Base-by-base conservation (phyloP, 2,113 vertebrate genomes). In the Lonchura striata region DNA sequence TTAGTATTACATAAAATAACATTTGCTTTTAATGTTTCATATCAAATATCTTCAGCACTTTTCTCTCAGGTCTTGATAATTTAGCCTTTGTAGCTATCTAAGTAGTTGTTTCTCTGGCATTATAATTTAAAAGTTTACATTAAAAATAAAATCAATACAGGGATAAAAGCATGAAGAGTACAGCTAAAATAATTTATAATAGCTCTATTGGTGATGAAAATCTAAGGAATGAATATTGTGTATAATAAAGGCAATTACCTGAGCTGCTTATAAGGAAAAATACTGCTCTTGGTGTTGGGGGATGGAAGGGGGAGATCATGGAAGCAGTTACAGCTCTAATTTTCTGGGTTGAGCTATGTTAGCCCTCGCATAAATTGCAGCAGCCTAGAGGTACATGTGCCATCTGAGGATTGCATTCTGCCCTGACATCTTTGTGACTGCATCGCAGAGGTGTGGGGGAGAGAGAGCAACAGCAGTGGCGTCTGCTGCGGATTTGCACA, bases 71-170 rank as follows among this genome's bases (percentile, higher is more conserved):
- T 96, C 39, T 81, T n/a, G 44, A 54, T 93, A 81, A 83, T 90
- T 95, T 93, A 78, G 79, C 37, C 64, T 83, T 64, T 68, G 86
- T 86, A 70, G 47, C 68, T 70, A 31, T 71, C 14, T 76, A 94
- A 79, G 76, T 93, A 83, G 76, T 92, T 95, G 88, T 96, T 96
- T 94, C 80, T 86, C 56, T 84, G 85, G 54, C 64, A 72, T 52
- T 83, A 60, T 94, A 96, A 96, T 96, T 94, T 97, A 93, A 93
- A 96, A 96, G 93, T 96, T 96, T 96, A 92, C 88, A 94, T 96
- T 95, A 95, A 93, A 97, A 95, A 93, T 92, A 94, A 95, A 94
- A 95, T 96, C 94, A 92, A 84, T 96, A 95, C 71, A 25, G 37
- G 82, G 88, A 88, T 94, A 94, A 96, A 95, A 92, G 90, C 92